Evolutionary conservation across 1,140 invertebrate species (phyloP).

Genomic region (Bursaphelenchus mucronatus): DNA sequence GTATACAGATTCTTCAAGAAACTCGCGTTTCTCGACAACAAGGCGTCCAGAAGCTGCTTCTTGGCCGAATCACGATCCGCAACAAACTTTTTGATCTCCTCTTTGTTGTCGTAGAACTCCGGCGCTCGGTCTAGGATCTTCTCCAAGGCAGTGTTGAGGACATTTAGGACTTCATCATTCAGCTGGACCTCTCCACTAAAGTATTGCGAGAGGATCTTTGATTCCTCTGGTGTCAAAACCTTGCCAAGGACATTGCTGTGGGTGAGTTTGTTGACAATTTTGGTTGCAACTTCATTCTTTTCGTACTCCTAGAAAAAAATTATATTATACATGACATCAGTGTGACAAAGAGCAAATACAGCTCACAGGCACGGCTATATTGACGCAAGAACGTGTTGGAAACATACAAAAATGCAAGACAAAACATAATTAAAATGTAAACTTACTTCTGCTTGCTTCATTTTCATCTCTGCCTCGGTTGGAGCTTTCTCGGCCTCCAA

Average conservation of each 20-base stretch:
- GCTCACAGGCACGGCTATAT: too few relatives aligned
- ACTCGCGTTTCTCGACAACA: slow-evolving; percentile 13
- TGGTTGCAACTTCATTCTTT: slow-evolving; percentile 21
- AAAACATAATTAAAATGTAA: slow-evolving; percentile 5
- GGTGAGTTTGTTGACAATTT: slow-evolving; percentile 22
- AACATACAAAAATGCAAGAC: not conserved
- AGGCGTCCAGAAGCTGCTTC: slow-evolving; percentile 18
- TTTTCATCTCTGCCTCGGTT: slow-evolving; percentile 14
- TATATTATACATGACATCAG: slow-evolving; percentile 3
- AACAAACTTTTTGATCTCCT: slow-evolving; percentile 19
- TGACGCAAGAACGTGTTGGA: too few relatives aligned
- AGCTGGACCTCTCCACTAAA: slow-evolving; percentile 11
- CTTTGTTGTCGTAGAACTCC: slow-evolving; percentile 22
- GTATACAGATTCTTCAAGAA: slow-evolving; percentile 14
- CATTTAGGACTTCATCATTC: slow-evolving; percentile 20
- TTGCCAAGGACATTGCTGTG: slow-evolving; percentile 20
- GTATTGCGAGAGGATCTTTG: slow-evolving; percentile 20
- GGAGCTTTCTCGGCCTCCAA: slow-evolving; percentile 17
- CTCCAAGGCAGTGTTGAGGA: slow-evolving; percentile 21
- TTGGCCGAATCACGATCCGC: slow-evolving; percentile 18
- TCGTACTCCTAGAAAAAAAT: slow-evolving; percentile 6
- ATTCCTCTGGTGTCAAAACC: slow-evolving; percentile 15
- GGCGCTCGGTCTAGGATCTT: slow-evolving; percentile 20
- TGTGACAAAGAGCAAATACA: not conserved
- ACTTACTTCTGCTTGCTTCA: slow-evolving; percentile 6